Conservation (phyloP, 2,113 vertebrate species). For the Carettochelys insculpta region DNA sequence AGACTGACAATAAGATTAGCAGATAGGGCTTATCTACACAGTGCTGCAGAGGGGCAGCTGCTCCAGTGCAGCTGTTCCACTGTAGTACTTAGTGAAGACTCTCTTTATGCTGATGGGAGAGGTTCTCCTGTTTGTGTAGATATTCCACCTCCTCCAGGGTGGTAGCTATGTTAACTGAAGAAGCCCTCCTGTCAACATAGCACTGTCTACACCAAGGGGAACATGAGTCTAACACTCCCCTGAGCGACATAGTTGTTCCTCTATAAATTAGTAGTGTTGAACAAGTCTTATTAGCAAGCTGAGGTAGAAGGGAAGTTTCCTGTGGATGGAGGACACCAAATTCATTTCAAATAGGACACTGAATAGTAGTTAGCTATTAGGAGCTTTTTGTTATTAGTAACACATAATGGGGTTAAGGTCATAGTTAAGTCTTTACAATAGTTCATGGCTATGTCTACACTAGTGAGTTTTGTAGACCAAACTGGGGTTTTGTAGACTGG, state of each 20-base stretch:
- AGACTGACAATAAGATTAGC: not conserved
- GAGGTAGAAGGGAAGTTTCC: accelerated
- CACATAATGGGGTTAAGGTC: not conserved
- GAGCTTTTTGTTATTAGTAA: not conserved
- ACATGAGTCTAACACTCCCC: not conserved
- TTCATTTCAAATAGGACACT: not conserved
- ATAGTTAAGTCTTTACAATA: no score
- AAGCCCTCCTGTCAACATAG: not conserved
- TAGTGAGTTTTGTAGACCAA: no score
- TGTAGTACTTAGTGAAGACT: not conserved
- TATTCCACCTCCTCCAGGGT: not conserved
- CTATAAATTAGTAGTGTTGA: not conserved
- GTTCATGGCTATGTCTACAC: no score
- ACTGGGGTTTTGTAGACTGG: no score
- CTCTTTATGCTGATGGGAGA: not conserved
- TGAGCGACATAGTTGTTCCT: not conserved
- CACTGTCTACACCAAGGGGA: not conserved
- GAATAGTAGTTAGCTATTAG: not conserved
- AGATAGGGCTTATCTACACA: not conserved
- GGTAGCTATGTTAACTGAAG: not conserved
- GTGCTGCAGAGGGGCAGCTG: no score
- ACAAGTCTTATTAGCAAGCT: not conserved
- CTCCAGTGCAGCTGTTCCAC: not conserved
- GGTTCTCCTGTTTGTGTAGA: not conserved
- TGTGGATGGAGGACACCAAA: not conserved